These are phyloP conservation scores for Apotomis capreana DNA, from an alignment of 2,888 invertebrate species.

Conservation along the genomic window DNA sequence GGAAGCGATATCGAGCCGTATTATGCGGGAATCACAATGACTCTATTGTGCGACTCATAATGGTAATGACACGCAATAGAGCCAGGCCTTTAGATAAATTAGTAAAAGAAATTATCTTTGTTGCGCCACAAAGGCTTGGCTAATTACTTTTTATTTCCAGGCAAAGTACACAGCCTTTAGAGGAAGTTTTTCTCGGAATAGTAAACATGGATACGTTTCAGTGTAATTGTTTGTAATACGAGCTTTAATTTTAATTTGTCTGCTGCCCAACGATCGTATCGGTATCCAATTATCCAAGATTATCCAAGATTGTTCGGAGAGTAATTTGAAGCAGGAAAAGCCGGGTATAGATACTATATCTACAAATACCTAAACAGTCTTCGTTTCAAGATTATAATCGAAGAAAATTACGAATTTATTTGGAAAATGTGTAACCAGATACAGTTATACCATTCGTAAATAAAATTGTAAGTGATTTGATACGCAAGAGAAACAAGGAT, in stretches of 20 bases:
- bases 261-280: slow-evolving; percentile 26
- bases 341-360: not conserved
- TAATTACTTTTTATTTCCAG: slow-evolving; percentile 36
- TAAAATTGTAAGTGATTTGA: too few relatives aligned
- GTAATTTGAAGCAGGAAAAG: not conserved
- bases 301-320: slow-evolving; percentile 14
- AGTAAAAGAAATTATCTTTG: slow-evolving; percentile 41
- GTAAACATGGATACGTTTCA: slow-evolving; percentile 29
- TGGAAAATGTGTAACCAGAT: too few relatives aligned
- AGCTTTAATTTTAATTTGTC: slow-evolving; percentile 26
- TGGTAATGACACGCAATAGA: slow-evolving; percentile 40
- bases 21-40: slow-evolving; percentile 47
- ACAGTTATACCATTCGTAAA: too few relatives aligned
- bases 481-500: too few relatives aligned
- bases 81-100: slow-evolving; percentile 38
- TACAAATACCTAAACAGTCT: not conserved
- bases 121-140: slow-evolving; percentile 21
- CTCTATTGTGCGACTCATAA: slow-evolving; percentile 39
- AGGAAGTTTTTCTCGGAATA: slow-evolving; percentile 13
- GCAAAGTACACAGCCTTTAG: slow-evolving; percentile 21
- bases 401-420: not conserved
- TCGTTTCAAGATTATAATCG: not conserved
- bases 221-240: slow-evolving; percentile 21
- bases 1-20: slow-evolving; percentile 39
- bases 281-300: slow-evolving; percentile 30